Percentiles rank a stretch among this genome's conserved stretches.
phyloP scores from a whole-genome alignment of 1,140 invertebrate species.

The Trichonephila inaurata region DNA sequence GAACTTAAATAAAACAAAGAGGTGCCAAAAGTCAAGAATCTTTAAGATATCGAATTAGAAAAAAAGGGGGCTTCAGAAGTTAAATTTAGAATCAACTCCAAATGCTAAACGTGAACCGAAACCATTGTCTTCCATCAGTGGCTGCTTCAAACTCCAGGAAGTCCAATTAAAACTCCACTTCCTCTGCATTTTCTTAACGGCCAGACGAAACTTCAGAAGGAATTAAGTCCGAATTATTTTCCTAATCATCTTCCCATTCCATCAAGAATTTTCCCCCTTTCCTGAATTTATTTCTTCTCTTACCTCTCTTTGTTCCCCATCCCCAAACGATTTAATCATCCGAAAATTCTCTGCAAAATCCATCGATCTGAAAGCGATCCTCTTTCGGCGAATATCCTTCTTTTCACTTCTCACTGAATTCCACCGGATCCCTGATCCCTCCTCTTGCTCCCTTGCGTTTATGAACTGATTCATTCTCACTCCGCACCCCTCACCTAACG shows the following conservation, averaged over 20 bases:
- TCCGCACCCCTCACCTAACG: neutral
- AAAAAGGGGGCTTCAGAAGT: too few relatives aligned
- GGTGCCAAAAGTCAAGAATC: too few relatives aligned
- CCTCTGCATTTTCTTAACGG: neutral
- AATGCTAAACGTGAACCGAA: too few relatives aligned
- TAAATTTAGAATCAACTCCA: too few relatives aligned
- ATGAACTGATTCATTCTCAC: constrained; percentile 44
- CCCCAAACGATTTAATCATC: constrained; percentile 17
- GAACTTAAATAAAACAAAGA: too few relatives aligned
- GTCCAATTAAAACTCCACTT: neutral
- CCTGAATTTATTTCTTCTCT: neutral
- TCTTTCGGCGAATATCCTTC: neutral
- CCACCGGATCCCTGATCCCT: neutral
- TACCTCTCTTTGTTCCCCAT: neutral
- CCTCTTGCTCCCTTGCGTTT: constrained; percentile 5
- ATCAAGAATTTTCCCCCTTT: neutral
- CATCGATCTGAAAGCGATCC: neutral
- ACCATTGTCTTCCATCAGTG: neutral
- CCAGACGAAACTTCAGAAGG: neutral
- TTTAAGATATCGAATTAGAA: too few relatives aligned
- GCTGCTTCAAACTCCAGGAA: neutral
- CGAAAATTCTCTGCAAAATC: neutral
- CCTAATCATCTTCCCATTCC: neutral
- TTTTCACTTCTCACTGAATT: neutral
- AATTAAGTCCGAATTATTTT: neutral